Percentiles rank a stretch among this genome's conserved stretches.
These are phyloP conservation scores for Tuta absoluta DNA, from an alignment of 2,888 invertebrate genomes.

Conservation along the genomic window DNA sequence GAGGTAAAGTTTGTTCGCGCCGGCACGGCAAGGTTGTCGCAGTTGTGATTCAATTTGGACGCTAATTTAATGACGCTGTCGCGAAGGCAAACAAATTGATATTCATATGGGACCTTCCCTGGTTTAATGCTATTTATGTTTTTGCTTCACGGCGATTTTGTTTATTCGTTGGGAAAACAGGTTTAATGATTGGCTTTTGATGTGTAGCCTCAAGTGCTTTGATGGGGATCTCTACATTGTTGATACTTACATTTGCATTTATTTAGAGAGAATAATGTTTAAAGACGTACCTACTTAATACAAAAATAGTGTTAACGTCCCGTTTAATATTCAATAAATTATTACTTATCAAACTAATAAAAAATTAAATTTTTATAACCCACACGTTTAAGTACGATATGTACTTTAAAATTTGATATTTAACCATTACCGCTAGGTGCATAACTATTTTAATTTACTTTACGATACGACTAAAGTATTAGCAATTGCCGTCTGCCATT, in stretches of 20 bases:
- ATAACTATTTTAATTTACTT: no score
- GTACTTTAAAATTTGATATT: no score
- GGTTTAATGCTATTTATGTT: constrained; percentile 67
- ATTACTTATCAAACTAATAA: no score
- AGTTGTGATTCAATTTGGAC: constrained; percentile 81
- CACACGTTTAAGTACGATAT: no score
- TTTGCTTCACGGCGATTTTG: constrained; percentile 45
- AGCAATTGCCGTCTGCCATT: no score
- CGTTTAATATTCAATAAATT: no score
- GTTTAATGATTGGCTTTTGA: constrained; percentile 25
- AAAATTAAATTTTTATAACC: no score
- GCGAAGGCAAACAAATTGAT: constrained; percentile 78
- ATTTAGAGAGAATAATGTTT: not conserved
- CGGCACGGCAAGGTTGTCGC: constrained; percentile 78
- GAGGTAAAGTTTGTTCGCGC: constrained; percentile 79
- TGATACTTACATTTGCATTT: not conserved
- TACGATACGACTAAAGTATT: no score
- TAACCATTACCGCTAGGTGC: no score
- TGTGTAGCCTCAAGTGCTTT: not conserved
- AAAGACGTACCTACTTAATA: no score
- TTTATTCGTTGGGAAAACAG: constrained; percentile 45
- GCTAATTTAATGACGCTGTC: constrained; percentile 80
- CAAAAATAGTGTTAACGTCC: no score
- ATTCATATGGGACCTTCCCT: constrained; percentile 78
- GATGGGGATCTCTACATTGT: not conserved